phyloP scores from a whole-genome alignment of 64 coral and sea anemone species.

The Stylophora pistillata region DNA sequence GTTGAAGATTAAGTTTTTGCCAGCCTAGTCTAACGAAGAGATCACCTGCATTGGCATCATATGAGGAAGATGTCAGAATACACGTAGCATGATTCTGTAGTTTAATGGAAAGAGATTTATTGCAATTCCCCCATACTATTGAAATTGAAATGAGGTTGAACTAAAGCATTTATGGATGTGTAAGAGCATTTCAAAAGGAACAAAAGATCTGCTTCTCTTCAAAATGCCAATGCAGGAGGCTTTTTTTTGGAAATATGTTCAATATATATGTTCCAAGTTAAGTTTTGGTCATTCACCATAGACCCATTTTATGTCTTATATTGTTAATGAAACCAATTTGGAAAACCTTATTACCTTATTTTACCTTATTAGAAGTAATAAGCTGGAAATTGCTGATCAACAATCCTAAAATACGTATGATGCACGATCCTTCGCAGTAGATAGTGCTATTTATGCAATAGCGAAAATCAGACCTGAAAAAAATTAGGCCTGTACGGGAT shows the following conservation, averaged over 20 bases:
- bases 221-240: neutral
- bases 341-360: too few relatives aligned
- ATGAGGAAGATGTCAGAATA: conserved; percentile 5
- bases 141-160: conserved; percentile 38
- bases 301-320: too few relatives aligned
- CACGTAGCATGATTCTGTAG: conserved; percentile 42
- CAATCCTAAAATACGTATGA: too few relatives aligned
- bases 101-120: conserved; percentile 33
- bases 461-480: too few relatives aligned
- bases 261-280: too few relatives aligned
- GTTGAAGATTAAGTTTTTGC: conserved; percentile 26
- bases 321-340: too few relatives aligned
- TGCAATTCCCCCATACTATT: conserved; percentile 32
- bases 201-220: neutral
- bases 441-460: too few relatives aligned
- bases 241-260: neutral
- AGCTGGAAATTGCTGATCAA: too few relatives aligned
- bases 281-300: too few relatives aligned
- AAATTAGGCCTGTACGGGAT: too few relatives aligned
- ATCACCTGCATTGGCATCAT: conserved; percentile 28
- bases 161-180: neutral
- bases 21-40: conserved; percentile 12
- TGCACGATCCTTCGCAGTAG: too few relatives aligned
- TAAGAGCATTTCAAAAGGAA: neutral
- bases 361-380: too few relatives aligned